Base-by-base conservation (phyloP, 1,140 invertebrate genomes). In the Sycophila sp. region DNA sequence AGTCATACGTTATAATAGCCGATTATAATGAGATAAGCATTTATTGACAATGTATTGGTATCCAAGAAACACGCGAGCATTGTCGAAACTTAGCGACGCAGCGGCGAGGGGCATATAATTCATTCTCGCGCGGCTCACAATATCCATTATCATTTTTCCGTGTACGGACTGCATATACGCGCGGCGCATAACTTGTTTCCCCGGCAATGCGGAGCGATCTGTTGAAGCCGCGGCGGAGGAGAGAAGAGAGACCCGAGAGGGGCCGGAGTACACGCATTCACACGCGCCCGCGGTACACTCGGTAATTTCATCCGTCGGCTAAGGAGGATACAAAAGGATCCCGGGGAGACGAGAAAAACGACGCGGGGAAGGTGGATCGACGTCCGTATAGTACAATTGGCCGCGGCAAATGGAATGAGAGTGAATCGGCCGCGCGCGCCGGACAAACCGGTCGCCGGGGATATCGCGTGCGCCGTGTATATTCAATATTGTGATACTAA, bases 401-500 rank as follows among this genome's bases (percentile, higher is more conserved):
- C 38, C 19, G 59, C 38, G 66, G 55, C 67, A 63, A 69, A 69
- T 69, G 67, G 55, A 69, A 69, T 69, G 63, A 69, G 63, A 69
- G 67, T 69, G 45, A 55, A 69, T 69, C 49, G 32, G 19, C 6
- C 42, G 13, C 38, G 10, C 6, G 30, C 62, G 63, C 67, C 67
- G 67, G 67, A 62, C 6, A 45, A 69, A 69, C 67, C 67, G 67
- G 67, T 69, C 63, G 38, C 26, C 42, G 42, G n/a, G n/a, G n/a
- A n/a, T 47, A 22, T 22, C 40, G n/a, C 40, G 17, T 7, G 13
- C 40, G n/a, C 40, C 40, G n/a, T 42, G 56, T 62, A 17, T 45
- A 55, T 69, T 69, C 59, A 69, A 69, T 69, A 69, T 69, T 55
- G 59, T 55, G 58, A 55, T 63, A 55, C 47, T 69, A 62, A 69